Evolutionary conservation across 1,140 invertebrate genomes (phyloP), one percentile per base, ranked within the genome.

Genomic region (Scaptomyza montana): DNA sequence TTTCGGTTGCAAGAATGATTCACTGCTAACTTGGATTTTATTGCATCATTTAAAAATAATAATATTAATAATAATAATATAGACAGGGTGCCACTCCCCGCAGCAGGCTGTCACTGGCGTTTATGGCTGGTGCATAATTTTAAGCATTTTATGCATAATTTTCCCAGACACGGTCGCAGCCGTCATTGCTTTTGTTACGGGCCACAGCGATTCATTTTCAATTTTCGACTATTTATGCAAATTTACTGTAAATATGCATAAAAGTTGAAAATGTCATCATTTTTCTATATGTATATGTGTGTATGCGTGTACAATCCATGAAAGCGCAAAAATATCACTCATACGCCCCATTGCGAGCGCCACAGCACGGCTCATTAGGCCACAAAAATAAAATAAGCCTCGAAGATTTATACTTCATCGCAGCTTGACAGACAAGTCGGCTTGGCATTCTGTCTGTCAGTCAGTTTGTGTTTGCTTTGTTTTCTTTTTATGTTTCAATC

Each of bases 151-250:
- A 81, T 72, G 60, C 60, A 75, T 86, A 74, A 78, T 85, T 77
- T 85, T 66, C 70, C 73, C 74, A 82, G 66, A 53, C 55, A 66
- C 70, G 47, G 39, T 51, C 49, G 30, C 49, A 51, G n/a, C 12
- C 49, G n/a, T 7, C 49, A 30, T n/a, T n/a, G 21, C n/a, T 12
- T 19, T 25, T 19, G 19, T 56, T 56, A 39, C 47, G 45, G 64
- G 45, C 46, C 47, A 64, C 62, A 64, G 67, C 78, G 86, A 87
- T 86, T 81, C 78, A 82, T 86, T 82, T 86, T 87, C 82, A 86
- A 87, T 86, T 87, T 86, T 86, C 78, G 82, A 87, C 82, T 82
- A 78, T 86, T 86, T 86, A 86, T 86, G 82, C 78, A 86, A 87
- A 86, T 81, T 80, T 81, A 68, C 57, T 55, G 43, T 60, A 73